Base-by-base conservation (phyloP, 2,797 vertebrate species). In the Spondyliosoma cantharus region DNA sequence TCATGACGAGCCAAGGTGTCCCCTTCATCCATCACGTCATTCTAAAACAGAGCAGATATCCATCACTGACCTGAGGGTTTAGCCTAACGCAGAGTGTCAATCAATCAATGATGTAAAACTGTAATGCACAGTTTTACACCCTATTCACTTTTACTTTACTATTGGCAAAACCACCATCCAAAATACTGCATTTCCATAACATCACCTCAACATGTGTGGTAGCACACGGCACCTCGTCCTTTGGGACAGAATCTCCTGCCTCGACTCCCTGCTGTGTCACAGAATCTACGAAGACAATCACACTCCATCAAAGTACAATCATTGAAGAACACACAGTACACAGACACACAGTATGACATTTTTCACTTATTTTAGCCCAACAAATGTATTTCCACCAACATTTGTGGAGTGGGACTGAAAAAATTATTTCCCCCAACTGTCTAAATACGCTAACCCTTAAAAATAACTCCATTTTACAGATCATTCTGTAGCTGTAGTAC, bases 41-140 rank as follows among this genome's bases (percentile, higher is more conserved):
- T 65, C 88, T 90, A 13, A 50, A 88, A 87, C 5, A 80, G 5
- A 84, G 20, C 7, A 70, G 15, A 63, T 3, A 53, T 45, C 32
- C 57, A 57, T 72, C 45, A 67, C 15, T 78, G 48, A 64, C 6
- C 13, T 29, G n/a, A 74, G 4, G 16, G n/a, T 24, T 61, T 0
- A 15, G 8, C 19, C 4, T 50, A 61, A 7, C 43, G 22, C 45
- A 70, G 8, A 56, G 3, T 46, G 14, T 46, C 45, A 13, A 48
- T 19, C 19, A 22, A 25, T 48, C 24, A 67, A 16, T 53, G 13
- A 37, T 15, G 43, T 22, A 22, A 43, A 49, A 22, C 59, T 5
- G 9, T 32, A 20, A 61, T 27, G 29, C 17, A 37, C 49, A 16
- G 8, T 37, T 37, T 37, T 11, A 37, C 37, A 37, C 37, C 9